Base-by-base conservation (phyloP, 2,113 vertebrate genomes). In the Pelvicachromis taeniatus region DNA sequence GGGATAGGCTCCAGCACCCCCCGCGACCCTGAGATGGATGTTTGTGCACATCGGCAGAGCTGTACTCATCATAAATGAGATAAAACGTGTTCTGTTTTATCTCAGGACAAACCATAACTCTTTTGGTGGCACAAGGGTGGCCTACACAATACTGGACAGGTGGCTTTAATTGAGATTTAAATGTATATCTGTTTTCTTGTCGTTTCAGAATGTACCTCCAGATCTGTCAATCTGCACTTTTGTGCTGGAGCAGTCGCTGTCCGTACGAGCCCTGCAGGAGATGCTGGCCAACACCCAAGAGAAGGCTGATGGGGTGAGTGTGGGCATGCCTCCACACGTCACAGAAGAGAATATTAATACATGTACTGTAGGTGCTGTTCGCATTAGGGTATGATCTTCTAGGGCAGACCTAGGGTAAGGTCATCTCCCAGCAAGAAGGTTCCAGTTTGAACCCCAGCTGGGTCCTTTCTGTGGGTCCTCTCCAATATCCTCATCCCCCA, bases 221-320 rank as follows among this genome's bases (percentile, higher is more conserved):
- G 98, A 99, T 93, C 97, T 99, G 87, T 99, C 98, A 86, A 99
- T 99, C 91, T 99, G 98, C 87, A 98, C 97, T n/a, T 99, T 99
- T 35, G 98, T 99, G 82, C 92, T 99, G 96, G 98, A 99, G 88
- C 98, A 99, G 91, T 99, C 98, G 0, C 94, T 99, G 33, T 99
- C 98, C 0, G 98, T 99, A 26, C 96, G 98, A 61, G 98, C 98
- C 45, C 96, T 99, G 38, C 98, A 99, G 94, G 98, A 99, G 95
- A 99, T 99, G 98, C 92, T 99, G 95, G 97, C 98, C 70, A 98
- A 97, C 95, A 98, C 97, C 0, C 96, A 98, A 93, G 94, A 94
- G 81, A 98, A 97, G 81, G 96, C 96, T 12, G 98, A 99, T 91
- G 98, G 97, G 97, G 98, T 97, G 95, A 97, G 98, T 87, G 73